phyloP scores from a whole-genome alignment of 1,140 invertebrate genomes.

The Aphelenchoides fujianensis region DNA sequence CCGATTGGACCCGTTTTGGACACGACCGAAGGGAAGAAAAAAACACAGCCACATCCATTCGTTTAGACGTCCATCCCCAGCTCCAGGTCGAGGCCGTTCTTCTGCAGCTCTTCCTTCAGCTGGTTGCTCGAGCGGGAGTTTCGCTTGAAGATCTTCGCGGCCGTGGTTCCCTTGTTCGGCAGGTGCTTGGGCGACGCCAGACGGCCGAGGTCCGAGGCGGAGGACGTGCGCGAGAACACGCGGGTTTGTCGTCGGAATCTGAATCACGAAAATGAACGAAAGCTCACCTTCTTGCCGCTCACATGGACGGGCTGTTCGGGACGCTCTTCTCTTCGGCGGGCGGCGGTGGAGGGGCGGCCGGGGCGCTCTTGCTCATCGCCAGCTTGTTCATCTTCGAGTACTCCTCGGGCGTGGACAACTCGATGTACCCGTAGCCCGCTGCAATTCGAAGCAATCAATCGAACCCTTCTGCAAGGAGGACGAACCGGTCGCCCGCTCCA shows the following conservation, averaged over 20 bases:
- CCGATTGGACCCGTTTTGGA: too few species aligned
- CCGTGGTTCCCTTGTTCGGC: not conserved
- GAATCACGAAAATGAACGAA: too few species aligned
- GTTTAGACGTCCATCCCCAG: too few species aligned
- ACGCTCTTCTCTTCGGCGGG: not conserved
- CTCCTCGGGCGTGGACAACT: slow-evolving; percentile 13
- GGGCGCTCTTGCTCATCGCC: not conserved
- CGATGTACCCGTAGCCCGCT: slow-evolving; percentile 19
- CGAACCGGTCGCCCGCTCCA: slow-evolving; percentile 39
- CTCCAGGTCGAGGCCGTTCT: too few species aligned
- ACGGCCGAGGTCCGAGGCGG: not conserved
- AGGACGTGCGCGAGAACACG: not conserved
- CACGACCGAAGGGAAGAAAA: too few species aligned
- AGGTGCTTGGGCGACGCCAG: not conserved
- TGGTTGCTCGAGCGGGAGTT: slow-evolving; percentile 10
- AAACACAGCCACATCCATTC: too few species aligned
- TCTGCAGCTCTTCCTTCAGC: not conserved
- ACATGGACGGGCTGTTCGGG: not conserved
- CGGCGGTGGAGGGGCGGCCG: too few species aligned
- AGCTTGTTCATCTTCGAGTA: not conserved
- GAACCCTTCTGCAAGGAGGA: not conserved
- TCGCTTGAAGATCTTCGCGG: not conserved
- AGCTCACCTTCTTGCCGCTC: not conserved
- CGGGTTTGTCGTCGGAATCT: not conserved
- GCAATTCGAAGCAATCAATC: slow-evolving; percentile 7